Base-by-base conservation (phyloP, 2,888 invertebrate genomes). In the Idaea straminata region DNA sequence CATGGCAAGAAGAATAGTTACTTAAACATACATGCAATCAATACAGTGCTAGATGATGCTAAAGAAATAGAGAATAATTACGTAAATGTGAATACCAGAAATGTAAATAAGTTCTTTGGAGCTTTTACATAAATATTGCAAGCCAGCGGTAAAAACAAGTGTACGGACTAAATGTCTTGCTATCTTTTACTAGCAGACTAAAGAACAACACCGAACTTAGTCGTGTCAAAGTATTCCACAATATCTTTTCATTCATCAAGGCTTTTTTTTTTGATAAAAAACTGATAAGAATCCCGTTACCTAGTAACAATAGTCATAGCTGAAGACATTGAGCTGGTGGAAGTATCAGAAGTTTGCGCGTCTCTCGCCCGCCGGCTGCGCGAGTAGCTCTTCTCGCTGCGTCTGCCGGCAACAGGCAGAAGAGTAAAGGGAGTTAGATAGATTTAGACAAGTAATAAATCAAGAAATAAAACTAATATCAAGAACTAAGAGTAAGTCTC, bases 221-320 rank as follows among this genome's bases (percentile, higher is more conserved):
- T n/a, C 25, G 25, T 13, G 15, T 15, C 5, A 15, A 58, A n/a
- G 2, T n/a, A 13, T 6, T 15, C 6, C 13, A n/a, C 1, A 10
- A 58, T n/a, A 15, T 57, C 3, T 57, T 15, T 15, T 57, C 5
- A 6, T 13, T n/a, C 1, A 58, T n/a, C 58, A 10, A 34, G 34
- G 4, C 10, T 59, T 25, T 5, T 10, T 34, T 58, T 58, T 58
- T 15, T 15, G 6, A n/a, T 15, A 3, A 58, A 58, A 16, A 58
- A 15, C 58, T 47, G 16, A 5, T 5, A 7, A 25, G 25, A 25
- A 25, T 3, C 25, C 25, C 25, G 6, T 35, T 73, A 91, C 88
- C 94, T 91, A 69, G 94, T 93, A 68, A 94, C 91, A 64, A 94
- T 91, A 71, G 93, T 93, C 87, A 93, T 93, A 66, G 94, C 91